Evolutionary conservation across 1,140 invertebrate genomes (phyloP), one percentile per base, ranked within the genome.

Genomic region (Anthonomus grandis): DNA sequence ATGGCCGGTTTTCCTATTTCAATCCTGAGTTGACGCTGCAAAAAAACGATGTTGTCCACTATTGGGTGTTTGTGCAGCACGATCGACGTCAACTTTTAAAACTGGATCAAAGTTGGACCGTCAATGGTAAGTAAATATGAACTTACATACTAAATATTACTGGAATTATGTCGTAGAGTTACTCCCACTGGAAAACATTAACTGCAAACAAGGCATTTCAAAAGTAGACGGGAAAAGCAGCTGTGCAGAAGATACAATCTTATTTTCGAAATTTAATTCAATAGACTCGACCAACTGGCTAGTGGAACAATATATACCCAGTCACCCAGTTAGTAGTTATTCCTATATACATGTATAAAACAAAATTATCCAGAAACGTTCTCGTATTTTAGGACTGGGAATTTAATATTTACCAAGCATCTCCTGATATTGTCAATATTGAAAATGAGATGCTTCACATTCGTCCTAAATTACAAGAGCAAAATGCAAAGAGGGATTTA

Each of bases 61-160:
- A 71, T 56, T 71, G 70, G 69, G 50, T 70, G 8, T 71, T 67
- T 52, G 64, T 73, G 2, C 69, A 72, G 42, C 45, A 65, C 19
- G 49, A 68, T 13, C 59, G 57, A 27, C 37, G 68, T 2, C 69
- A 70, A 5, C 72, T 67, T 54, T 41, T 59, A 25, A 68, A 64
- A 41, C 62, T 68, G 27, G 56, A 59, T n/a, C 61, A 59, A 31
- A 24, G 5, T 23, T 73, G 61, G 64, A 62, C 15, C 10, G 67
- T 71, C 2, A 63, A 44, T 17, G 58, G 51, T 53, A 53, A 31
- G 23, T 47, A 25, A 39, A 10, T 34, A 34, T 13, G 10, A 2
- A 34, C 31, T 34, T 13, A 1, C 10, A 2, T 2, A 34, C 10
- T 2, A 12, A 13, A 34, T 10, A 13, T 13, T 12, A 34, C 31